Percentiles rank a stretch among this genome's conserved stretches.
Conservation (phyloP, 1,140 invertebrate genomes). For the Aradophagus sp. region DNA sequence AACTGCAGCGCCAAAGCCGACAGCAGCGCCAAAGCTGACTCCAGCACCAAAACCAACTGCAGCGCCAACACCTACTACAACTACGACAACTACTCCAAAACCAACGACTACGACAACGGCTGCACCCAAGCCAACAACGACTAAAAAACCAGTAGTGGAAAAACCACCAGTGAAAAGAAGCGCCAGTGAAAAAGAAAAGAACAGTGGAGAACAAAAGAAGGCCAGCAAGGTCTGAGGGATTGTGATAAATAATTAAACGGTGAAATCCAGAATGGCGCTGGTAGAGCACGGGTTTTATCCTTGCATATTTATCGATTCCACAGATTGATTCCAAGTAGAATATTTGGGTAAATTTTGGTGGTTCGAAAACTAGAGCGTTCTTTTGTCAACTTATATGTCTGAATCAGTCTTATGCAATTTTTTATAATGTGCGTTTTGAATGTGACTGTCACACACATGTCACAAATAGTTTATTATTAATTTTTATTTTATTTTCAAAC, state of each 20-base stretch:
- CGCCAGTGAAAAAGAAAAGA: constrained; percentile 1
- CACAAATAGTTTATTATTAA: no score
- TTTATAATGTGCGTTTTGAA: no score
- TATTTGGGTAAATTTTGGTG: no score
- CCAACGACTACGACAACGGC: constrained; percentile 5
- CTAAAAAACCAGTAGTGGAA: neutral
- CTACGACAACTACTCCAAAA: constrained; percentile 14
- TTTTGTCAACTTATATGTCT: no score
- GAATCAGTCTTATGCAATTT: no score
- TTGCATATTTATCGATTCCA: constrained; percentile 6
- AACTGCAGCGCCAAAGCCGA: constrained; percentile 1
- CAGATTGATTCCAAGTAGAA: constrained; percentile 19
- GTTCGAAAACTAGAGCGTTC: no score
- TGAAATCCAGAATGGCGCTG: no score
- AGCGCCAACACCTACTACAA: constrained; percentile 17
- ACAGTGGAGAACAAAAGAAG: constrained; percentile 2
- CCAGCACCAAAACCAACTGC: constrained; percentile 12
- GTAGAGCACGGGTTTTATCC: constrained; percentile 8
- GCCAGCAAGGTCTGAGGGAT: neutral
- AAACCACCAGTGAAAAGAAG: constrained; percentile 6
- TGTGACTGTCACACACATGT: no score
- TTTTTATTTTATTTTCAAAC: no score
- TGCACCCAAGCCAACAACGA: neutral
- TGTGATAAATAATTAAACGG: constrained; percentile 8
- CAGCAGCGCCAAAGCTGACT: constrained; percentile 3